phyloP scores from a whole-genome alignment of 1,140 invertebrate species.

The Stratiolaelaps scimitus region DNA sequence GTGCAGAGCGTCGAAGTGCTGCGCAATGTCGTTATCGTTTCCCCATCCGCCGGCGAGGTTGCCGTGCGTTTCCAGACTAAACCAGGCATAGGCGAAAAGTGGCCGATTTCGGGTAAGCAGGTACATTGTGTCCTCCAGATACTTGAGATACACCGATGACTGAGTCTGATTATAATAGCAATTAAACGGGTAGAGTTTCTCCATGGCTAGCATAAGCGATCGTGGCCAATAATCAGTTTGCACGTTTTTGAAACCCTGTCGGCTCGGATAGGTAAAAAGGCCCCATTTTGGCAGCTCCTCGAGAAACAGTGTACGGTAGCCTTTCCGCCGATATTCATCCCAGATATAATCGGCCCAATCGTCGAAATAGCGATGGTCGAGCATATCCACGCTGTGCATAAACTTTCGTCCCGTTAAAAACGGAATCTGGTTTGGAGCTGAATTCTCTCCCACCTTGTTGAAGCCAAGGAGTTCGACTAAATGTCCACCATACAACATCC shows the following conservation, averaged over 20 bases:
- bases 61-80: background rate
- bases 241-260: constrained; percentile 42
- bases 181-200: background rate
- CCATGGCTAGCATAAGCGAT: constrained; percentile 36
- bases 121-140: background rate
- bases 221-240: constrained; percentile 45
- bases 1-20: background rate
- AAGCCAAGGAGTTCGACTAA: too few relatives aligned
- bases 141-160: constrained; percentile 30
- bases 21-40: background rate
- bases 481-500: too few relatives aligned
- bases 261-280: constrained; percentile 43
- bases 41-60: background rate
- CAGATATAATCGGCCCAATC: constrained; percentile 43
- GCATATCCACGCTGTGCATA: constrained; percentile 38
- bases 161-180: background rate
- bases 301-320: constrained; percentile 44
- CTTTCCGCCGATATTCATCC: constrained; percentile 43
- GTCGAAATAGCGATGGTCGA: constrained; percentile 40
- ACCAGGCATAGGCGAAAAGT: constrained; percentile 1
- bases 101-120: background rate
- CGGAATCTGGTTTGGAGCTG: too few relatives aligned
- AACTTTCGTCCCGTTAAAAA: constrained; percentile 32
- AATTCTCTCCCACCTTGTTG: too few relatives aligned
- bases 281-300: constrained; percentile 45